Evolutionary conservation across 2,888 invertebrate species (phyloP).

Genomic region (Pristionchus japonicus): DNA sequence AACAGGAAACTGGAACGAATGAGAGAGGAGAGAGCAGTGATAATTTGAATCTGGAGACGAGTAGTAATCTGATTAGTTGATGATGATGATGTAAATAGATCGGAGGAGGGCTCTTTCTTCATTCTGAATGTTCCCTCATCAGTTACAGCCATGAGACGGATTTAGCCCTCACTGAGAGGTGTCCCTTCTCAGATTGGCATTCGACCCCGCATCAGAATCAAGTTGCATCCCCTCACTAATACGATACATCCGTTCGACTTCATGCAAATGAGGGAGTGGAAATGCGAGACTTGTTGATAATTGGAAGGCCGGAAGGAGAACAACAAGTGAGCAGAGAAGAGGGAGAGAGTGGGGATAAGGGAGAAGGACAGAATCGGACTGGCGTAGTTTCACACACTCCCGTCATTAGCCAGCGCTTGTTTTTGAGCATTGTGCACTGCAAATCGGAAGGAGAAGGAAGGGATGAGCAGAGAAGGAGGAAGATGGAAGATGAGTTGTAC

Average conservation of each 20-base stretch:
- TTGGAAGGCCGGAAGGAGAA: conserved; percentile 36
- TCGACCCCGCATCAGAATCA: not conserved
- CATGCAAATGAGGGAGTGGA: conserved; percentile 35
- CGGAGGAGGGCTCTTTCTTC: too few relatives aligned
- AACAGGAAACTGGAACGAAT: conserved; percentile 34
- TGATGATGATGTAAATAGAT: not conserved
- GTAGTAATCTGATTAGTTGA: not conserved
- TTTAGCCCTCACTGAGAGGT: too few relatives aligned
- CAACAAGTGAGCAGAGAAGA: conserved; percentile 6
- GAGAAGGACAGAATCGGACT: not conserved
- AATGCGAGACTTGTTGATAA: conserved; percentile 32
- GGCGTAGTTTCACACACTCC: not conserved
- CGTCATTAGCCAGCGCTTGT: conserved; percentile 35
- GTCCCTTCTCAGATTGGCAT: not conserved
- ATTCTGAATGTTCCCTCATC: too few relatives aligned
- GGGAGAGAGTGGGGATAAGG: not conserved
- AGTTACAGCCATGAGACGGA: too few relatives aligned
- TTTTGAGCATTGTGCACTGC: conserved; percentile 35
- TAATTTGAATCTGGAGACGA: conserved; percentile 12
- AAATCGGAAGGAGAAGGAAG: conserved; percentile 24
- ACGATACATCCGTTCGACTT: conserved; percentile 23
- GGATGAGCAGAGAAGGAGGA: not conserved
- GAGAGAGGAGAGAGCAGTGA: not conserved
- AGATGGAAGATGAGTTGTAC: not conserved
- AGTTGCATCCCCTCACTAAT: conserved; percentile 7